These are phyloP conservation scores for Hiodon tergisus DNA, from an alignment of 2,113 vertebrate species.

Conservation along the genomic window DNA sequence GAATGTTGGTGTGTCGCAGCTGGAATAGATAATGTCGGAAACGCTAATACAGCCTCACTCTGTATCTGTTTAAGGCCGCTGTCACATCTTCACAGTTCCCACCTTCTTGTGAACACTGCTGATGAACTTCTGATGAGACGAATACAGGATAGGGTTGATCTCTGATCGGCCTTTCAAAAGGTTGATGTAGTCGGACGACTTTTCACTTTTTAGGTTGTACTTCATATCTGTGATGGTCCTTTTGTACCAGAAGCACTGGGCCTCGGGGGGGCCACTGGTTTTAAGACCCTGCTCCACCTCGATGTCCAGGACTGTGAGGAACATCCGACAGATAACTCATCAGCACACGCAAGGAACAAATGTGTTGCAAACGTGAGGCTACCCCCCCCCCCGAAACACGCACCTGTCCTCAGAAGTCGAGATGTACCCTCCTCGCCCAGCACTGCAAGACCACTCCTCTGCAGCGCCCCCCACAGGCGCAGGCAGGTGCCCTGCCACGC, in stretches of 20 bases:
- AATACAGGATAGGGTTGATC: constrained; percentile 40
- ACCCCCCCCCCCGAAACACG: not conserved
- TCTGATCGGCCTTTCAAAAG: constrained; percentile 42
- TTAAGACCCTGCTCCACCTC: constrained; percentile 52
- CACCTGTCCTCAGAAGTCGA: constrained; percentile 52
- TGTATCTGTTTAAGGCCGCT: not conserved
- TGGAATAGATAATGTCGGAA: constrained; percentile 26
- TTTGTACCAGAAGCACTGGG: constrained; percentile 59
- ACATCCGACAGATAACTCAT: not conserved
- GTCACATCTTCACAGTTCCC: not conserved
- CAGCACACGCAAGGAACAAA: not conserved
- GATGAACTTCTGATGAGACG: constrained; percentile 46
- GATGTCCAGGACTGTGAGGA: constrained; percentile 47
- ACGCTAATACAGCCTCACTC: not conserved
- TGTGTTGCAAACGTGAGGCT: not conserved
- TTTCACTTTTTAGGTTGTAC: constrained; percentile 46
- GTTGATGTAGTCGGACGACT: constrained; percentile 45
- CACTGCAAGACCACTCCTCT: constrained; percentile 33
- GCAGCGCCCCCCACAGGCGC: constrained; percentile 44
- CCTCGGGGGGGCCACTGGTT: constrained; percentile 40
- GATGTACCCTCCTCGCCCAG: constrained; percentile 35
- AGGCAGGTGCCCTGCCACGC: constrained; percentile 45
- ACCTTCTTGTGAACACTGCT: constrained; percentile 50
- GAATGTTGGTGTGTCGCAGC: constrained; percentile 59
- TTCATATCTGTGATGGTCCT: constrained; percentile 53